Percentiles rank a stretch among this genome's conserved stretches.
Evolutionary conservation across 2,888 invertebrate genomes (phyloP).

Genomic region (Uloborus plumipes): DNA sequence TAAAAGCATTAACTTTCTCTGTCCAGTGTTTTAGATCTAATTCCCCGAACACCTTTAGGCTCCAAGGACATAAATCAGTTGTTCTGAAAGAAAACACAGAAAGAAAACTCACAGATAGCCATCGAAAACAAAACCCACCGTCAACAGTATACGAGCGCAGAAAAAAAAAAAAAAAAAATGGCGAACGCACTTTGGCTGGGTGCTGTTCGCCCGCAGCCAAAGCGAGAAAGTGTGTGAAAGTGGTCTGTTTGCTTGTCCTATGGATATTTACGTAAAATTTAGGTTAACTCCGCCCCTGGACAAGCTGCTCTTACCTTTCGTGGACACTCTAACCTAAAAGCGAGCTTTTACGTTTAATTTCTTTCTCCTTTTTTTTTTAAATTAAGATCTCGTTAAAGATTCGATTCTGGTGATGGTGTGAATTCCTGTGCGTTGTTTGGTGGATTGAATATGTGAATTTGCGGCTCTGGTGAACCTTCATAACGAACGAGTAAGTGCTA

Average conservation of each 20-base stretch:
- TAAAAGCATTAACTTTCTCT: too few relatives aligned
- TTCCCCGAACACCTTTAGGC: too few relatives aligned
- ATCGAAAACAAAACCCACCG: too few relatives aligned
- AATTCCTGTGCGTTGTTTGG: not conserved
- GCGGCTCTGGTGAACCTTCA: too few relatives aligned
- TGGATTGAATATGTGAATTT: too few relatives aligned
- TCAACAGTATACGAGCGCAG: not conserved
- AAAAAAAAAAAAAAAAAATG: conserved; percentile 5
- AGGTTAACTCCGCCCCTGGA: conserved; percentile 49
- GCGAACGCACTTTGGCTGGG: conserved; percentile 23
- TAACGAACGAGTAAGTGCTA: too few relatives aligned
- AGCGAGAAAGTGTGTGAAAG: conserved; percentile 31
- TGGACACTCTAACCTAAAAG: conserved; percentile 38
- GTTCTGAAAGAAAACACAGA: not conserved
- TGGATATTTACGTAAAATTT: conserved; percentile 48
- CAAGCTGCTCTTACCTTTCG: conserved; percentile 35
- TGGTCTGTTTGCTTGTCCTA: conserved; percentile 12
- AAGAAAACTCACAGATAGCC: not conserved
- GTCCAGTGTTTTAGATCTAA: too few relatives aligned
- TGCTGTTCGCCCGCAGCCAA: conserved; percentile 38
- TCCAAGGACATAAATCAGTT: too few relatives aligned
- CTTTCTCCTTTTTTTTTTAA: not conserved
- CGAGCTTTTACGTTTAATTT: conserved; percentile 2
- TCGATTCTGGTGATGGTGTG: conserved; percentile 10
- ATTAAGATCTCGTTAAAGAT: conserved; percentile 14